phyloP scores from a whole-genome alignment of 1,140 invertebrate genomes.

The Marisa cornuarietis region DNA sequence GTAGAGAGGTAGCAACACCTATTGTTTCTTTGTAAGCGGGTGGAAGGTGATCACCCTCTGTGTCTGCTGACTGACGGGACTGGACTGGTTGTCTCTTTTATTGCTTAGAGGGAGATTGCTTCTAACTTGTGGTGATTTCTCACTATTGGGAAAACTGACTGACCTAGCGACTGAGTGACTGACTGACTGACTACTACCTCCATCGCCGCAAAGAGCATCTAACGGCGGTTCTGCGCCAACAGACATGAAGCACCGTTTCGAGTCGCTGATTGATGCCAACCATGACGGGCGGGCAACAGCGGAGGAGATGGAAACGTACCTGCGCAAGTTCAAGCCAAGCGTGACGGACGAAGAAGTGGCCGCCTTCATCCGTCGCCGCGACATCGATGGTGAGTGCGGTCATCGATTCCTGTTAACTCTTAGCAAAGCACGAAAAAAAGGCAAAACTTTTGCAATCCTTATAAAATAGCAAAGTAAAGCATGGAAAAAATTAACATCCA shows the following conservation, averaged over 20 bases:
- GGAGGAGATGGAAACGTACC: constrained; percentile 39
- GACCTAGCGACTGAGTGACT: not conserved
- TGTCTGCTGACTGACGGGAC: not conserved
- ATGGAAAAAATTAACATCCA: too few species aligned
- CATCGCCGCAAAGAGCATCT: too few species aligned
- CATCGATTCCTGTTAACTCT: too few species aligned
- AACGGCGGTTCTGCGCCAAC: not conserved
- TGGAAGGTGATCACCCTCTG: not conserved
- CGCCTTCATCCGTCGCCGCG: constrained; percentile 45
- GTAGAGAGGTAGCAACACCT: too few species aligned
- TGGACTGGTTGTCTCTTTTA: too few species aligned
- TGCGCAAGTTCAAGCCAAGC: constrained; percentile 45
- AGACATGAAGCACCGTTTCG: constrained; percentile 50
- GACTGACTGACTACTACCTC: not conserved
- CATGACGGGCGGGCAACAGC: constrained; percentile 46
- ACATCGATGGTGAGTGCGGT: constrained; percentile 40
- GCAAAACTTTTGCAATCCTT: too few species aligned
- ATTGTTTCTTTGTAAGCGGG: too few species aligned
- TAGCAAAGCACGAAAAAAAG: too few species aligned
- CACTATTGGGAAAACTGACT: not conserved
- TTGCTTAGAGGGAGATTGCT: too few species aligned
- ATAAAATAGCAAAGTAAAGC: too few species aligned
- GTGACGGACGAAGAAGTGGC: constrained; percentile 35
- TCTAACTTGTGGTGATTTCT: too few species aligned
- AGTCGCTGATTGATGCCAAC: constrained; percentile 42